phyloP scores from a whole-genome alignment of 2,888 invertebrate genomes.

The Nipponacmea schrenckii region DNA sequence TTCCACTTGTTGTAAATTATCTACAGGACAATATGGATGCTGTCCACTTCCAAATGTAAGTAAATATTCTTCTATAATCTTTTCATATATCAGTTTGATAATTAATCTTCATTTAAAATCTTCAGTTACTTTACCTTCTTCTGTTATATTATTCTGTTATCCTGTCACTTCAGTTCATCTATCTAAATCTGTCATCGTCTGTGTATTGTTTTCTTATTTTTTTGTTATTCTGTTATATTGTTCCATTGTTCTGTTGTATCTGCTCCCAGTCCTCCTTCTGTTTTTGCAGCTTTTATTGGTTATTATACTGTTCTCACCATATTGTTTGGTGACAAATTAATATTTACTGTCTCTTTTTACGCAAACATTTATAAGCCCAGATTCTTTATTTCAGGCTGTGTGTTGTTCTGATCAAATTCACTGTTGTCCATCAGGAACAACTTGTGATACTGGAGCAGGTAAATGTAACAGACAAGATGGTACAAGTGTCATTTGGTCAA shows the following conservation, averaged over 20 bases:
- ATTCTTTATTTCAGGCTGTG: slow-evolving; percentile 35
- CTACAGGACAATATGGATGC: slow-evolving; percentile 24
- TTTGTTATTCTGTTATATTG: no score
- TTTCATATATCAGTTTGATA: not conserved
- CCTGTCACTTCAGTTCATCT: no score
- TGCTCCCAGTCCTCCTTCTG: no score
- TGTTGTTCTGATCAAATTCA: slow-evolving; percentile 57
- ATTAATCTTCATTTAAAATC: no score
- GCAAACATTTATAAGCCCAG: no score
- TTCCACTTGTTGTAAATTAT: slow-evolving; percentile 25
- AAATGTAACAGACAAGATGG: slow-evolving; percentile 16
- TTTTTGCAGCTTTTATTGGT: no score
- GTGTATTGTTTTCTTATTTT: no score
- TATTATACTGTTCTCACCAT: not conserved
- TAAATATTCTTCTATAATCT: not conserved
- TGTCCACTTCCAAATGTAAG: slow-evolving; percentile 30
- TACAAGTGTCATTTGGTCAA: not conserved
- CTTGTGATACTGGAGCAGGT: slow-evolving; percentile 38
- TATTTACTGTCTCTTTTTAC: not conserved
- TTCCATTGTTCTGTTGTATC: no score
- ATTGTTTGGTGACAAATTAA: not conserved
- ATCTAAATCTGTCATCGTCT: no score
- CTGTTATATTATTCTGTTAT: not conserved
- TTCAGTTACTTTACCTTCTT: not conserved
- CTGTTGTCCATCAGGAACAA: slow-evolving; percentile 56